Evolutionary conservation across 2,113 vertebrate genomes (phyloP).

Genomic region (Vidua chalybeata): DNA sequence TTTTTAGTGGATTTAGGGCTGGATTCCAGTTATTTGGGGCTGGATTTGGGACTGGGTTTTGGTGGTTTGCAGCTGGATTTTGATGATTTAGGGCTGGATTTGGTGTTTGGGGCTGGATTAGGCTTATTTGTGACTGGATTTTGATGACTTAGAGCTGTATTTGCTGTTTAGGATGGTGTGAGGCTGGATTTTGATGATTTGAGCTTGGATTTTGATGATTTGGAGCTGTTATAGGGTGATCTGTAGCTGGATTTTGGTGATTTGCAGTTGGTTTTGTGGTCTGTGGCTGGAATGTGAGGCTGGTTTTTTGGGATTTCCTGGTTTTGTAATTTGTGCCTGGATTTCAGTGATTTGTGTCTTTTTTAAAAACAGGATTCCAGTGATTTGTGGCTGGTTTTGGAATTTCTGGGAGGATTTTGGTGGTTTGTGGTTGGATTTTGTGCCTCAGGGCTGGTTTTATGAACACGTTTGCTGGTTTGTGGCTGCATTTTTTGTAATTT

Average conservation of each 20-base stretch:
- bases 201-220: not conserved
- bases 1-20: not conserved
- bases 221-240: too few species aligned
- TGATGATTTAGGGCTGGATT: not conserved
- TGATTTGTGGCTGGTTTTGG: not conserved
- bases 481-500: not conserved
- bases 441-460: not conserved
- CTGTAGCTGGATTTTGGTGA: too few species aligned
- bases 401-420: not conserved
- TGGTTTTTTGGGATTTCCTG: not conserved
- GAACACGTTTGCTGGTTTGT: not conserved
- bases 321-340: not conserved
- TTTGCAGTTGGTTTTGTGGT: too few species aligned
- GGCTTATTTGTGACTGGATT: not conserved
- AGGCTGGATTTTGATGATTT: not conserved
- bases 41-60: not conserved
- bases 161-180: not conserved
- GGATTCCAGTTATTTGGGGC: not conserved
- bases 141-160: not conserved
- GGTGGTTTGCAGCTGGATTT: not conserved
- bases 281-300: too few species aligned
- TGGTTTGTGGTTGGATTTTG: not conserved
- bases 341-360: not conserved
- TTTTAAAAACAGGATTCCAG: fast-evolving
- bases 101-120: not conserved